Evolutionary conservation across 1,140 invertebrate genomes (phyloP).

Genomic region (Achatina immaculata): DNA sequence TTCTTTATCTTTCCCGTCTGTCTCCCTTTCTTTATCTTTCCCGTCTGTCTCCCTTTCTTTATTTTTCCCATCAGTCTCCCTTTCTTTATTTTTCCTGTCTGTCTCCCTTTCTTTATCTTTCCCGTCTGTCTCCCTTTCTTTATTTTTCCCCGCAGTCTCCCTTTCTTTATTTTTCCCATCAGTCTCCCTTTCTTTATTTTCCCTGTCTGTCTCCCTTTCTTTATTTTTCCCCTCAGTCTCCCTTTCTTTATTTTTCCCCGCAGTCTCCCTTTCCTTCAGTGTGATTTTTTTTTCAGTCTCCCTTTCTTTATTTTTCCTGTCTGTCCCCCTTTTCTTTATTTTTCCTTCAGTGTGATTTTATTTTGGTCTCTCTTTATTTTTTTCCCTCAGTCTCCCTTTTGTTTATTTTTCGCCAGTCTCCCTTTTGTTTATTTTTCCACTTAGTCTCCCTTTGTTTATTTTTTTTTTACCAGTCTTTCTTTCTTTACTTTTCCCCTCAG

Average conservation of each 20-base stretch:
- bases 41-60: background rate
- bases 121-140: background rate
- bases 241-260: background rate
- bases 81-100: background rate
- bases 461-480: background rate
- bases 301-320: background rate
- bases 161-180: background rate
- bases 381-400: conserved; percentile 37
- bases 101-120: background rate
- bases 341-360: background rate
- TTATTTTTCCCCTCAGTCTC: background rate
- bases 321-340: background rate
- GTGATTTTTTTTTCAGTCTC: background rate
- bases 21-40: background rate
- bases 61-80: background rate
- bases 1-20: background rate
- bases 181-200: background rate
- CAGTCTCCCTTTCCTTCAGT: background rate
- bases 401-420: conserved; percentile 14
- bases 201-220: background rate
- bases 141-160: background rate
- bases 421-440: background rate
- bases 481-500: background rate
- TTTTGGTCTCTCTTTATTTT: conserved; percentile 43
- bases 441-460: background rate